phyloP scores from a whole-genome alignment of 1,140 invertebrate genomes.

The Scaptomyza graminum region DNA sequence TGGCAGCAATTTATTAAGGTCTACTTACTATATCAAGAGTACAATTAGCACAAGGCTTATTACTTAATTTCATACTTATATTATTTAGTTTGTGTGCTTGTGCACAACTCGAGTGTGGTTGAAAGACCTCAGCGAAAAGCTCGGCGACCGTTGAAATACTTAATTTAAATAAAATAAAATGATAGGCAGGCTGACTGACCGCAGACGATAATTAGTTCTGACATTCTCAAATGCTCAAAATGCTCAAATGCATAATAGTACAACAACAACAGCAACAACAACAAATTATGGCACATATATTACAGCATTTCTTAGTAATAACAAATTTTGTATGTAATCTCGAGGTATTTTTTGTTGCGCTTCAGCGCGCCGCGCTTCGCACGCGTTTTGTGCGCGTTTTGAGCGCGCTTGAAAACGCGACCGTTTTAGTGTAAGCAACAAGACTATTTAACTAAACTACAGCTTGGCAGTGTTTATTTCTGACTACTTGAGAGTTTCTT shows the following conservation, averaged over 20 bases:
- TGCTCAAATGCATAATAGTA: conserved; percentile 17
- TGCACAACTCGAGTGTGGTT: conserved; percentile 7
- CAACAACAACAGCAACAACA: neutral
- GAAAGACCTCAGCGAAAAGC: conserved; percentile 27
- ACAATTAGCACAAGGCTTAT: conserved; percentile 57
- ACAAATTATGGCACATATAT: conserved; percentile 26
- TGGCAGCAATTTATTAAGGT: conserved; percentile 8
- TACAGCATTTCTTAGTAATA: conserved; percentile 30
- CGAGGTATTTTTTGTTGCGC: conserved; percentile 9
- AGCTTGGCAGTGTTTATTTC: conserved; percentile 79
- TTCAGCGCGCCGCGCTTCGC: conserved; percentile 8
- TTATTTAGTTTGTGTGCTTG: conserved; percentile 36
- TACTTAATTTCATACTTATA: conserved; percentile 45
- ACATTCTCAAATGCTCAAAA: conserved; percentile 24
- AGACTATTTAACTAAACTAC: conserved; percentile 60
- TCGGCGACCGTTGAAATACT: conserved; percentile 20
- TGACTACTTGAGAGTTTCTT: conserved; percentile 71
- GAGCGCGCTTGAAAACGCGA: conserved; percentile 31
- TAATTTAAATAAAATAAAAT: conserved; percentile 19
- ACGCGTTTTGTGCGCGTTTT: conserved; percentile 27
- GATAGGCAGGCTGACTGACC: conserved; percentile 17
- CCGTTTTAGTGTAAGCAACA: conserved; percentile 55
- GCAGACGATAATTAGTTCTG: conserved; percentile 26
- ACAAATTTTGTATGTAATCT: neutral
- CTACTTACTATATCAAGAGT: conserved; percentile 4